Evolutionary conservation across 2,113 vertebrate species (phyloP).

Genomic region (Perccottus glenii): DNA sequence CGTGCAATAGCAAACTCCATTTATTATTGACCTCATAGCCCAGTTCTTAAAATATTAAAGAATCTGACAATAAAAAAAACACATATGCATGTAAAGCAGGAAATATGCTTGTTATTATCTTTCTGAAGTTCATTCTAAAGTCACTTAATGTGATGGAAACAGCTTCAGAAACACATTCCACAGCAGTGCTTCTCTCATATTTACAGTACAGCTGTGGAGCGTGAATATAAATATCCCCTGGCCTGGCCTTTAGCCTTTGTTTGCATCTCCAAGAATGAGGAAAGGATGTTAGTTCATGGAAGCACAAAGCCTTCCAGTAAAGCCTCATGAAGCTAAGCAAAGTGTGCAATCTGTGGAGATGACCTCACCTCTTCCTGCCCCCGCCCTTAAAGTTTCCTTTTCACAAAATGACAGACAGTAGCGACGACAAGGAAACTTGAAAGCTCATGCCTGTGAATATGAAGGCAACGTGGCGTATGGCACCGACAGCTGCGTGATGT

Average conservation of each 20-base stretch:
- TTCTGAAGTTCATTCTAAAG: neutral
- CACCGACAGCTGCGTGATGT: constrained; percentile 1
- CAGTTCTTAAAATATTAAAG: too few relatives aligned
- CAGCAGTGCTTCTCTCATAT: neutral
- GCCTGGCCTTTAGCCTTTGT: constrained; percentile 8
- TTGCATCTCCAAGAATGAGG: constrained; percentile 8
- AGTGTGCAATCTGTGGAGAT: constrained; percentile 46
- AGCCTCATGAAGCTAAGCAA: neutral
- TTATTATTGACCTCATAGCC: too few relatives aligned
- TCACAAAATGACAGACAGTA: neutral
- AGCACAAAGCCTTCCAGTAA: constrained; percentile 32
- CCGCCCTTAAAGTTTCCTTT: constrained; percentile 52
- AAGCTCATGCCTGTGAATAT: constrained; percentile 35
- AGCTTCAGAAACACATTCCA: neutral
- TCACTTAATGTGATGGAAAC: neutral
- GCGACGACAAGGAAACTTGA: constrained; percentile 25
- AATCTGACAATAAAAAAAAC: too few relatives aligned
- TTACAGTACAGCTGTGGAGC: constrained; percentile 2
- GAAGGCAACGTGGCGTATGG: constrained; percentile 24
- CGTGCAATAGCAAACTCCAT: too few relatives aligned
- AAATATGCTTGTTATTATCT: neutral
- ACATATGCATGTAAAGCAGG: too few relatives aligned
- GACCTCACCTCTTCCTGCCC: constrained; percentile 70
- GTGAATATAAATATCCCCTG: constrained; percentile 9
- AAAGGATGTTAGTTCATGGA: constrained; percentile 53